These are phyloP conservation scores for Drosophila kepulauana DNA, from an alignment of 1,140 invertebrate genomes.

Conservation along the genomic window DNA sequence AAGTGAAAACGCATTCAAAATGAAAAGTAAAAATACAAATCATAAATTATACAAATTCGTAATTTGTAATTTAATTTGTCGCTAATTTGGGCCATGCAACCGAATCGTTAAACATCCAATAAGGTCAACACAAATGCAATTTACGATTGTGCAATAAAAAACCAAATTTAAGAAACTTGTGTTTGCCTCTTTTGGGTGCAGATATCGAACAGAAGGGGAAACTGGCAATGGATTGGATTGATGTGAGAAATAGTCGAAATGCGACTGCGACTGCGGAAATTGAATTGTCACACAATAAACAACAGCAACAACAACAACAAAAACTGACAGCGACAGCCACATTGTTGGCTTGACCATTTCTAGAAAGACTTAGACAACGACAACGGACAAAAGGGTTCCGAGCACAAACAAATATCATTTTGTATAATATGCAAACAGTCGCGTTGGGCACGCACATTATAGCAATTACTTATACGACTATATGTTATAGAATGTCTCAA, in stretches of 20 bases:
- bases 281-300: conserved; percentile 37
- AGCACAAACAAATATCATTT: conserved; percentile 18
- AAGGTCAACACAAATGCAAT: conserved; percentile 34
- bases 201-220: too few relatives aligned
- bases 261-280: conserved; percentile 43
- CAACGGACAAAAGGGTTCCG: conserved; percentile 41
- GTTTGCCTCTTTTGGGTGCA: not conserved
- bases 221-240: not conserved
- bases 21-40: conserved; percentile 3
- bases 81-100: conserved; percentile 18
- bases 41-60: conserved; percentile 24
- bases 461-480: conserved; percentile 53
- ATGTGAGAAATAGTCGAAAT: conserved; percentile 30
- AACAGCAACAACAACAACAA: not conserved
- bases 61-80: conserved; percentile 25
- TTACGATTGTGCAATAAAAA: conserved; percentile 44
- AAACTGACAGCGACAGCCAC: not conserved
- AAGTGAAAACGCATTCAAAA: conserved; percentile 40
- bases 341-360: conserved; percentile 33
- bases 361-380: conserved; percentile 20
- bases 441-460: conserved; percentile 68
- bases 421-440: conserved; percentile 65
- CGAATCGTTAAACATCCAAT: conserved; percentile 4
- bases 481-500: conserved; percentile 43
- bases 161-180: conserved; percentile 11